Base-by-base conservation (phyloP, 2,797 vertebrate genomes). In the Tenualosa thibaudeaui region DNA sequence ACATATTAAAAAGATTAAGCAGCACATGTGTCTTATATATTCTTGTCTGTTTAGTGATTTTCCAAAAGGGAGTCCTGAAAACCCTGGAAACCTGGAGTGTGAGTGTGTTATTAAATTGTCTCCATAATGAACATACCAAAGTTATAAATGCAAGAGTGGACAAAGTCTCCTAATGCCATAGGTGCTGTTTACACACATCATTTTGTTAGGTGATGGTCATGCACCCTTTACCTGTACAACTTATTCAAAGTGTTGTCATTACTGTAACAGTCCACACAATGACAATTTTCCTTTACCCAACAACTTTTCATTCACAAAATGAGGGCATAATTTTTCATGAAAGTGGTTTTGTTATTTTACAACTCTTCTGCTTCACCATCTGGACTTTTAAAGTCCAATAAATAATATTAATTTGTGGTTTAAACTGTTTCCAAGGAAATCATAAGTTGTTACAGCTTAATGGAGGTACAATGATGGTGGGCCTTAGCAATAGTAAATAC, bases 21-120 rank as follows among this genome's bases (percentile, higher is more conserved):
- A 84, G 49, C 82, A 53, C n/a, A 26, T 56, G 71, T 81, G 81
- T 24, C 62, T 81, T 37, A 65, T 87, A 84, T 85, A 75, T 31
- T n/a, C n/a, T n/a, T 88, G 87, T 86, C 82, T 85, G 86, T 86
- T 86, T 84, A 86, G 84, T 82, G 84, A 84, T 75, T 86, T 83
- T 87, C 88, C 87, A 88, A 87, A 87, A 49, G 40, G 86, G 86
- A 86, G 88, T 81, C 88, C 86, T 84, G 85, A 90, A 86, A 87
- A 53, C 50, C 12, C 50, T 84, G 85, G 82, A 85, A 88, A 87
- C 84, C 82, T 85, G 83, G 51, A 56, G 83, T 84, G 81, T 86
- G 51, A 56, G 83, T 84, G 81, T 86, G 85, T 87, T 81, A 86
- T 88, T 88, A 89, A 81, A 84, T 49, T 82, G 40, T 60, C 53